Evolutionary conservation across 2,113 vertebrate genomes (phyloP).

Genomic region (Pomatostomus ruficeps): DNA sequence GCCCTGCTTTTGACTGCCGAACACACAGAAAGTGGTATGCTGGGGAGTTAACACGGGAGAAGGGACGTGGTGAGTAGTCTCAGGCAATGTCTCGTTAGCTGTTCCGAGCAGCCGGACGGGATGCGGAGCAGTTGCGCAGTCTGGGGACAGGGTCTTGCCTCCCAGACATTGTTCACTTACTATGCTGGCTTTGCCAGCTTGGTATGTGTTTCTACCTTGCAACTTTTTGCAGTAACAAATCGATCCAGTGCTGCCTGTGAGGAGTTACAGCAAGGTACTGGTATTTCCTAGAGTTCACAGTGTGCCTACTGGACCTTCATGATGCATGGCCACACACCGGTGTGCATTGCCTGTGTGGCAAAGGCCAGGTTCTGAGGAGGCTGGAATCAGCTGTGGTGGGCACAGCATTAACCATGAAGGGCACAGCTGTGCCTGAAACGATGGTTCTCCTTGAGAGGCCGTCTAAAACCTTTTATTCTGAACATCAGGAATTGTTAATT

Average conservation of each 20-base stretch:
- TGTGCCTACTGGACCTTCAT: accelerated
- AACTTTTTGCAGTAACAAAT: not conserved
- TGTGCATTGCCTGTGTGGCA: not conserved
- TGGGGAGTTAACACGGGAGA: not conserved
- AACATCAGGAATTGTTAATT: not conserved
- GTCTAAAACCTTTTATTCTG: not conserved
- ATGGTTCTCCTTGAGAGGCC: not conserved
- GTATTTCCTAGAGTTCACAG: not conserved
- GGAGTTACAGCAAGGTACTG: not conserved
- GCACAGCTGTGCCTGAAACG: not conserved
- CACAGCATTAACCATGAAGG: not conserved
- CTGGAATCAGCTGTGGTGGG: not conserved
- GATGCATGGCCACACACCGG: not conserved
- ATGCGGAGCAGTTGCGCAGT: accelerated
- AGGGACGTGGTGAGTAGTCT: not conserved
- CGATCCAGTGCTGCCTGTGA: not conserved
- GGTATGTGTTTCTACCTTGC: not conserved
- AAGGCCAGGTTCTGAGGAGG: not conserved
- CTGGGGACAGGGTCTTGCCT: not conserved
- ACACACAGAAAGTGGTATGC: not conserved
- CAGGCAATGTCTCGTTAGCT: not conserved
- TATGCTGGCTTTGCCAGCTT: not conserved
- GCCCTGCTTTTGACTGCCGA: not conserved
- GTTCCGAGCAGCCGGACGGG: not conserved
- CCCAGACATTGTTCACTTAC: not conserved